These are phyloP conservation scores for Gila robusta DNA, from an alignment of 2,797 vertebrate genomes.

Conservation along the genomic window DNA sequence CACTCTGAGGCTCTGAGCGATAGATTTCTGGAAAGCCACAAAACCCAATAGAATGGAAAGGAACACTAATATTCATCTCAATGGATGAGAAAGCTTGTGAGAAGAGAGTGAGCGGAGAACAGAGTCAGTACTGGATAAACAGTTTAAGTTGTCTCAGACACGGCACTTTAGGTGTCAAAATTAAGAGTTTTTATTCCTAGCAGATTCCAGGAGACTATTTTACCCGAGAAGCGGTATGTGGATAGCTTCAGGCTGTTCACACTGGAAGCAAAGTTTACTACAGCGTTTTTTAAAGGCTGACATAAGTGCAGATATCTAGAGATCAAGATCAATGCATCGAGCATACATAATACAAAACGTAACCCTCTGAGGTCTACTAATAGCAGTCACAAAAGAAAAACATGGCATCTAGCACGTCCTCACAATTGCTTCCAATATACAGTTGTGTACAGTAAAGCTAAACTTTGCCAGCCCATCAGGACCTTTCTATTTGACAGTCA, in stretches of 20 bases:
- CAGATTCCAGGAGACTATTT: not conserved
- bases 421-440: too few species aligned
- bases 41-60: conserved; percentile 9
- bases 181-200: not conserved
- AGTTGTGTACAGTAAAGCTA: too few species aligned
- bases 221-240: not conserved
- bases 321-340: not conserved
- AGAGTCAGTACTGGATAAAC: not conserved
- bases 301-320: not conserved
- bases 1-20: not conserved
- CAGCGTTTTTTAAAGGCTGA: not conserved
- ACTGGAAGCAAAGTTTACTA: not conserved
- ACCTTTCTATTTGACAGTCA: conserved; percentile 3
- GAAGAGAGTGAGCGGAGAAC: not conserved
- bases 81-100: not conserved
- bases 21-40: not conserved
- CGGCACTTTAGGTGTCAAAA: not conserved
- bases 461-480: too few species aligned
- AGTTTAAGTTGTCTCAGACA: not conserved
- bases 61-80: not conserved
- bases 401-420: too few species aligned
- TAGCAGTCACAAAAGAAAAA: too few species aligned
- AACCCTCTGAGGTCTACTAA: not conserved
- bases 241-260: conserved; percentile 6
- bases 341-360: not conserved